Evolutionary conservation across 2,113 vertebrate species (phyloP).

Genomic region (Phrynosoma platyrhinos): DNA sequence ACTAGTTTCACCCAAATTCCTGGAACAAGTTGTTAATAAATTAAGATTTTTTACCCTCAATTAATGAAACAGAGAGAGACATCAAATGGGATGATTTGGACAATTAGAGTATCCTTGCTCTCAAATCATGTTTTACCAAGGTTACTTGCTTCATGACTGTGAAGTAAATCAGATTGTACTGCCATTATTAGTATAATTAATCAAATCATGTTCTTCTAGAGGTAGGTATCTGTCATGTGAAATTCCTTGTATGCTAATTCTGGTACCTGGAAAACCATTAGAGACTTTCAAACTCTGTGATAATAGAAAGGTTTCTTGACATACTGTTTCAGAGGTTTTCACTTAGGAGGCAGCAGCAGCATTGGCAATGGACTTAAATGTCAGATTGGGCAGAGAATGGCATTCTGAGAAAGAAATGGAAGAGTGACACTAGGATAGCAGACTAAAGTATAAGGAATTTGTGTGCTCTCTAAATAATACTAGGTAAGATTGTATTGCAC

Average conservation of each 20-base stretch:
- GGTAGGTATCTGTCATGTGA: not conserved
- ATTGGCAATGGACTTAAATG: not conserved
- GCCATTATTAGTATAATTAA: constrained; percentile 19
- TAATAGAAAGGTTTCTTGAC: constrained; percentile 12
- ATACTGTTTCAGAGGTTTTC: constrained; percentile 10
- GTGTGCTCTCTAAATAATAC: not conserved
- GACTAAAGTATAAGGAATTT: not conserved
- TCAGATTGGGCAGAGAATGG: too few species aligned
- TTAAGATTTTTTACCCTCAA: not conserved
- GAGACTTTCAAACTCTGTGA: constrained; percentile 22
- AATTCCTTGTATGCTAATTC: constrained; percentile 3
- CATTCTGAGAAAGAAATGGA: not conserved
- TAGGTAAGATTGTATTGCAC: not conserved
- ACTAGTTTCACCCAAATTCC: not conserved
- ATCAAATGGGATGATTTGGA: not conserved
- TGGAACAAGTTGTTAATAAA: not conserved
- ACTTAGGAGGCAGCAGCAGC: not conserved
- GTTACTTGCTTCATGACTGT: constrained; percentile 24
- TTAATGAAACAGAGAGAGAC: not conserved
- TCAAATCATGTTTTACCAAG: constrained; percentile 32
- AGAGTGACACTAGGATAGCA: not conserved
- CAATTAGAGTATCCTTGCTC: not conserved
- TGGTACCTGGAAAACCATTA: not conserved
- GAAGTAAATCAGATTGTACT: constrained; percentile 1
- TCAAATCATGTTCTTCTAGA: not conserved